Evolutionary conservation across 2,797 vertebrate genomes (phyloP), one percentile per base, ranked within the genome.

Genomic region (Cossypha caffra): DNA sequence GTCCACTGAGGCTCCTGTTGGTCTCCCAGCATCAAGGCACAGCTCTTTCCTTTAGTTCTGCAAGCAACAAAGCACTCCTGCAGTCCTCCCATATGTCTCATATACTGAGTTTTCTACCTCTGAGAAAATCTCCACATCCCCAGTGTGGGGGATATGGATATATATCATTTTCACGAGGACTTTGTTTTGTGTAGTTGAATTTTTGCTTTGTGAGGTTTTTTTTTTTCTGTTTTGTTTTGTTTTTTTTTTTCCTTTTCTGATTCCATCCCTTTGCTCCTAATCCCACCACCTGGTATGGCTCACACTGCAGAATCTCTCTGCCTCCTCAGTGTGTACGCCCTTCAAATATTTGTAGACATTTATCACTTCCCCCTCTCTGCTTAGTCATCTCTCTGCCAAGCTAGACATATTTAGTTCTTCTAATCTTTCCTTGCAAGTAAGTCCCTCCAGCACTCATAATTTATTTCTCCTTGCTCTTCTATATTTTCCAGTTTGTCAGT

Each of bases 311-410:
- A 91, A 82, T 81, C 73, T 82, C 83, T 57, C 68, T 93, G 50
- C 91, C 43, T 95, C 64, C 63, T 94, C 72, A 72, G 88, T 66
- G 67, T 73, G 86, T 94, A 91, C 37, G 3, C 85, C 87, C 85
- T 97, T 96, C 92, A 96, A 93, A 94, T 96, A 95, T 95, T 96
- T 95, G 90, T 94, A 95, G 92, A 82, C 75, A 63, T 96, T 96
- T 96, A 95, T 96, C 94, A 96, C 84, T 92, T 76, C 86, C 66
- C 85, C 59, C 66, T 72, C 61, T 77, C 71, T 25, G 58, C 95
- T 90, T 88, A 94, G 94, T 96, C 87, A 93, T 96, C 93, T 96
- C 83, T 90, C 92, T 97, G 94, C 96, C 93, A 96, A 97, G 85
- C 80, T 72, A 94, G 94, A 88, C 63, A 31, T 96, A 95, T 95